phyloP scores from a whole-genome alignment of 1,140 invertebrate species.

The Magallana gigas region DNA sequence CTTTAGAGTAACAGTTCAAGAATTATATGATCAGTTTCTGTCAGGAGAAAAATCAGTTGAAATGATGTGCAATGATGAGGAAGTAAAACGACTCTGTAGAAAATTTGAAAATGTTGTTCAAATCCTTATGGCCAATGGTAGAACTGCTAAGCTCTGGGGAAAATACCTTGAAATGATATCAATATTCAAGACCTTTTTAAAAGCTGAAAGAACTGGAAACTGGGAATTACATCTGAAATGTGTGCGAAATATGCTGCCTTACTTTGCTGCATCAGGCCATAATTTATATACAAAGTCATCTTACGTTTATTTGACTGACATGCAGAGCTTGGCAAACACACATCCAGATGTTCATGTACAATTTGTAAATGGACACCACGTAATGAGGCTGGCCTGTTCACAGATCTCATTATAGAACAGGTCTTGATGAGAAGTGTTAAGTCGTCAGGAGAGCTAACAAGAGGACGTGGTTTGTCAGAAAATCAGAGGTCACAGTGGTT shows the following conservation, averaged over 20 bases:
- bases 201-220: constrained; percentile 62
- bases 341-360: constrained; percentile 23
- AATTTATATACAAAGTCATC: constrained; percentile 79
- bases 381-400: constrained; percentile 72
- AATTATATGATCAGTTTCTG: no score
- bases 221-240: constrained; percentile 55
- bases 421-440: constrained; percentile 75
- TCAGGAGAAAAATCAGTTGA: no score
- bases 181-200: constrained; percentile 56
- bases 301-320: constrained; percentile 79
- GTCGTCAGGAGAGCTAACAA: constrained; percentile 73
- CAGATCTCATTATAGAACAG: constrained; percentile 74
- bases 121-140: background rate
- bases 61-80: background rate
- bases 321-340: constrained; percentile 66
- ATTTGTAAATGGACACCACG: constrained; percentile 57
- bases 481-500: constrained; percentile 56
- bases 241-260: constrained; percentile 76
- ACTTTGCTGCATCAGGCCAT: constrained; percentile 78
- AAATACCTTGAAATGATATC: constrained; percentile 62
- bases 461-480: constrained; percentile 68
- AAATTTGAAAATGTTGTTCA: background rate
- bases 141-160: constrained; percentile 54
- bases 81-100: no score
- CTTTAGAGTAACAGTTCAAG: no score